A percentile compares a stretch with the other conserved stretches of the same genome.
Evolutionary conservation across 2,888 invertebrate genomes (phyloP).

Genomic region (Tineola bisselliella): DNA sequence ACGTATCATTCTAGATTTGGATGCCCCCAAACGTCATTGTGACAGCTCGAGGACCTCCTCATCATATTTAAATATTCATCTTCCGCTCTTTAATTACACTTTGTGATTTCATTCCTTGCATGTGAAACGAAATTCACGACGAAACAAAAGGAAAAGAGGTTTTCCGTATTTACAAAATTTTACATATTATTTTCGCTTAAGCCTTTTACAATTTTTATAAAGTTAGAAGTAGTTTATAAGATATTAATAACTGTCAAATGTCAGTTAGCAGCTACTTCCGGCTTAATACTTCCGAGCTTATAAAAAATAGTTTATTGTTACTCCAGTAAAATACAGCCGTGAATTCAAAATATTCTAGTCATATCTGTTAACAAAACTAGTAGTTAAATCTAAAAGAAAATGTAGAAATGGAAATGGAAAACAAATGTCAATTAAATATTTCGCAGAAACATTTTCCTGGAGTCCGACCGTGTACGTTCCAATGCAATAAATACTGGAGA

Average conservation of each 20-base stretch:
- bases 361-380: no score
- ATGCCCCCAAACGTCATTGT: conserved; percentile 58
- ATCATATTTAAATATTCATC: conserved; percentile 64
- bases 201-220: no score
- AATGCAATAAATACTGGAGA: background rate
- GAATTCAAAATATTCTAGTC: no score
- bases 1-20: conserved; percentile 57
- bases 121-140: conserved; percentile 28
- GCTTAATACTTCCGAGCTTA: no score
- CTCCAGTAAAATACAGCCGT: no score
- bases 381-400: no score
- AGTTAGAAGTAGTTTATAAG: no score
- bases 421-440: background rate
- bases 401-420: background rate
- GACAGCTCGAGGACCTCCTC: conserved; percentile 40
- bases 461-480: background rate
- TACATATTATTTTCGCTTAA: background rate
- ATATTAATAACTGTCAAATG: no score
- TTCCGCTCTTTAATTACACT: conserved; percentile 61
- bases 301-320: no score
- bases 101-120: conserved; percentile 29
- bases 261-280: no score
- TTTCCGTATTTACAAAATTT: background rate
- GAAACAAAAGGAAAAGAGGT: background rate
- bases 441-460: background rate